Conservation (phyloP, 2,797 vertebrate genomes). For the Adelosebastes latens region DNA sequence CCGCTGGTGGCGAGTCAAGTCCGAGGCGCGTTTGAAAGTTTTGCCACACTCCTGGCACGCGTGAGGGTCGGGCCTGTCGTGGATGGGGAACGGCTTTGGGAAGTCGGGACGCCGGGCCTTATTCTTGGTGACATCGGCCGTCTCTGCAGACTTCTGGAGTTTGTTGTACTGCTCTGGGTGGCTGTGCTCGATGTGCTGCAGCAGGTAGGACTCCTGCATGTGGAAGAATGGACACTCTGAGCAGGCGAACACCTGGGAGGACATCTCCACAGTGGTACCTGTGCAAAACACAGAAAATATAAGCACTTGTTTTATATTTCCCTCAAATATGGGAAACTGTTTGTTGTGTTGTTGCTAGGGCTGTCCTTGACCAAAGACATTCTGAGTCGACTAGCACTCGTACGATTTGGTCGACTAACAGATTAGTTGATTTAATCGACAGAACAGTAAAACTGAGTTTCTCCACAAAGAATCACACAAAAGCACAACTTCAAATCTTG, state of each 20-base stretch:
- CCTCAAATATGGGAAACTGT: neutral
- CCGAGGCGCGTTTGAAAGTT: slow-evolving; percentile 62
- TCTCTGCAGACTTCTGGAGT: slow-evolving; percentile 40
- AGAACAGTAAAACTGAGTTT: too few relatives aligned
- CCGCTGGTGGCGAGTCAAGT: slow-evolving; percentile 70
- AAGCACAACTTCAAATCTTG: too few relatives aligned
- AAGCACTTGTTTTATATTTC: neutral
- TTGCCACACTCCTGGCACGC: slow-evolving; percentile 67
- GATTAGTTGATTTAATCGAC: too few relatives aligned
- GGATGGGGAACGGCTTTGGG: slow-evolving; percentile 73
- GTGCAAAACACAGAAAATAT: slow-evolving; percentile 2
- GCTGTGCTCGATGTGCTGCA: slow-evolving; percentile 67
- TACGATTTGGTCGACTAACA: too few relatives aligned
- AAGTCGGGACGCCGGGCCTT: slow-evolving; percentile 37
- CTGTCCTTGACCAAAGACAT: too few relatives aligned
- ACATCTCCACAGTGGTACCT: slow-evolving; percentile 72
- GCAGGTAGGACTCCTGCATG: slow-evolving; percentile 72
- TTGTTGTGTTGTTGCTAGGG: neutral
- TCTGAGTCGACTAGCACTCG: too few relatives aligned
- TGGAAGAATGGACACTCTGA: slow-evolving; percentile 74
- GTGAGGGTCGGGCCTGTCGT: slow-evolving; percentile 58
- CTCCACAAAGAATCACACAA: too few relatives aligned
- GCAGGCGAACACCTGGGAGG: slow-evolving; percentile 73
- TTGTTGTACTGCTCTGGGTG: slow-evolving; percentile 63
- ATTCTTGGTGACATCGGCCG: slow-evolving; percentile 14